A percentile compares a stretch with the other conserved stretches of the same genome.
These are phyloP conservation scores for Oconnorella tubifera DNA, from an alignment of 2,888 invertebrate species.

Conservation along the genomic window DNA sequence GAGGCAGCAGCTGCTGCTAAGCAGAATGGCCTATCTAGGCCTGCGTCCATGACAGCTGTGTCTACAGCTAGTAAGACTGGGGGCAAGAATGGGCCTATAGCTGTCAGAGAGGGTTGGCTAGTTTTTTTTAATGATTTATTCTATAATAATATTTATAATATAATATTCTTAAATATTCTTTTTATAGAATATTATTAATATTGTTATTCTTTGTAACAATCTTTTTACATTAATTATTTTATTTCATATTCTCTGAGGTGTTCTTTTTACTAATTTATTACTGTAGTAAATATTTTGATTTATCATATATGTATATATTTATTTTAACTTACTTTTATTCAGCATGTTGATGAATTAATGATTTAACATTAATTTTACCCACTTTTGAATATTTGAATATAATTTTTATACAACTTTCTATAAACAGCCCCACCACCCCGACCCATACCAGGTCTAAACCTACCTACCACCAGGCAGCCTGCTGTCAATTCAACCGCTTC, in stretches of 20 bases:
- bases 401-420: too few relatives aligned
- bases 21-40: background rate
- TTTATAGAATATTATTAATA: too few relatives aligned
- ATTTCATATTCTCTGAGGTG: too few relatives aligned
- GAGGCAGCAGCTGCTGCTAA: conserved; percentile 45
- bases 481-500: conserved; percentile 28
- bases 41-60: background rate
- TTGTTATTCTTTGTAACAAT: too few relatives aligned
- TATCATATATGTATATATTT: background rate
- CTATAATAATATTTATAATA: too few relatives aligned
- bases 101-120: conserved; percentile 1
- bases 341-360: too few relatives aligned
- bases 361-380: too few relatives aligned
- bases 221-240: too few relatives aligned
- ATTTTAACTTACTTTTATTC: background rate
- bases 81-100: background rate
- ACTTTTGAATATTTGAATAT: too few relatives aligned
- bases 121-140: too few relatives aligned
- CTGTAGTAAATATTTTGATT: background rate
- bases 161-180: too few relatives aligned
- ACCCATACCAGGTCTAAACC: conserved; percentile 34
- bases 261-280: too few relatives aligned
- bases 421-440: conserved; percentile 37
- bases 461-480: conserved; percentile 28
- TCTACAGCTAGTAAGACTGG: background rate